Conservation (phyloP, 2,888 invertebrate genomes). For the Uloborus plumipes region DNA sequence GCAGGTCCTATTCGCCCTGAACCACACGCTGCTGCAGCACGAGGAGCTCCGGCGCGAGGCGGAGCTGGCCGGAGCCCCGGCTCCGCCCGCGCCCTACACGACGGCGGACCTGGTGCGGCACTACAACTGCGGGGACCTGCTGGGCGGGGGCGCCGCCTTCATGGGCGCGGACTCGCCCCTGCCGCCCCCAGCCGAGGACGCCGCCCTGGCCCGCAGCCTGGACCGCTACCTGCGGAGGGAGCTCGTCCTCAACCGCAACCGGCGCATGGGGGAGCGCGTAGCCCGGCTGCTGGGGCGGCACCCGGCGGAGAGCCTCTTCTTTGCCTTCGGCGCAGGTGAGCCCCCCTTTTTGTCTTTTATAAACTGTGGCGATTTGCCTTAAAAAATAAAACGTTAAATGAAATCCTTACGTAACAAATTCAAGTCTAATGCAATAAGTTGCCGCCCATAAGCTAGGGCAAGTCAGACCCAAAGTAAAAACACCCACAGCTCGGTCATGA, state of each 20-base stretch:
- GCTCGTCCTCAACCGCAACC: slow-evolving; percentile 74
- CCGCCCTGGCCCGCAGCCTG: slow-evolving; percentile 69
- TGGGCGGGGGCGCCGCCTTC: slow-evolving; percentile 69
- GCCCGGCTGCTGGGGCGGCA: slow-evolving; percentile 71
- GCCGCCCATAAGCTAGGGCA: no score
- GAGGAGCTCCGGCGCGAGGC: slow-evolving; percentile 69
- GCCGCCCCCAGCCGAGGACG: slow-evolving; percentile 64
- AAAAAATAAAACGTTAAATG: no score
- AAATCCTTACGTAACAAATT: no score
- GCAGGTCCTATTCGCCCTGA: slow-evolving; percentile 74
- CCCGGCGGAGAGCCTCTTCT: slow-evolving; percentile 73
- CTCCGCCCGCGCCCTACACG: slow-evolving; percentile 37
- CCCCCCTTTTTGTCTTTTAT: not conserved
- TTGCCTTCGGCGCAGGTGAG: slow-evolving; percentile 75
- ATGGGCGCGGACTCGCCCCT: slow-evolving; percentile 71
- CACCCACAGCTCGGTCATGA: no score
- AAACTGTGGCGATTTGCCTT: no score
- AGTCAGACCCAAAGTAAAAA: no score
- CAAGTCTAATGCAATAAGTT: no score
- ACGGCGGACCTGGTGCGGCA: slow-evolving; percentile 73
- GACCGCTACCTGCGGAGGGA: slow-evolving; percentile 74
- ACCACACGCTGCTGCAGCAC: slow-evolving; percentile 73
- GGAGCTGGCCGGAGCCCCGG: slow-evolving; percentile 54
- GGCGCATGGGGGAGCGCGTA: slow-evolving; percentile 74
- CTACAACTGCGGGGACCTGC: slow-evolving; percentile 73